Percentiles rank a stretch among this genome's conserved stretches.
Conservation (phyloP, 1,140 invertebrate genomes). For the Thalassaphorura encarpata region DNA sequence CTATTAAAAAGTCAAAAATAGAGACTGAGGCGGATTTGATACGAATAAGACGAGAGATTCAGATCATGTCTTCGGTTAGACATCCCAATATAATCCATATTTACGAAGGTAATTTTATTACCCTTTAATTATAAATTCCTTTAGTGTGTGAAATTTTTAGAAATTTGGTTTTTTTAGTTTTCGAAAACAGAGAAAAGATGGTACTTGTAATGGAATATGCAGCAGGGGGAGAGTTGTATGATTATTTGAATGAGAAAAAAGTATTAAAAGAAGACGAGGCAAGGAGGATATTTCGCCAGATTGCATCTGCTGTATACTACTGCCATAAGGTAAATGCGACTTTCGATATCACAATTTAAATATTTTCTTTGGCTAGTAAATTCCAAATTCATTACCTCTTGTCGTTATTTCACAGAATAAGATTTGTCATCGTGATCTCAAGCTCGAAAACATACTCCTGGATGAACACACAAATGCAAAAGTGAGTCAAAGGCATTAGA, state of each 20-base stretch:
- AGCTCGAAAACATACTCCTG: conserved; percentile 96
- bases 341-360: background rate
- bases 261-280: conserved; percentile 85
- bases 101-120: conserved; percentile 70
- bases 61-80: conserved; percentile 96
- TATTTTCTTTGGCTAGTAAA: background rate
- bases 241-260: conserved; percentile 86
- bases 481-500: conserved; percentile 44
- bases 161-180: conserved; percentile 57
- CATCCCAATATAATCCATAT: conserved; percentile 99
- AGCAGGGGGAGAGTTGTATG: conserved; percentile 94
- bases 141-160: background rate
- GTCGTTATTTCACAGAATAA: conserved; percentile 66
- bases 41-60: conserved; percentile 89
- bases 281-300: conserved; percentile 90
- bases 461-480: conserved; percentile 94
- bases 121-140: background rate
- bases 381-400: background rate
- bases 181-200: conserved; percentile 98
- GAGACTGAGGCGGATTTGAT: conserved; percentile 94
- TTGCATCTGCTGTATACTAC: conserved; percentile 94
- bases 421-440: conserved; percentile 95
- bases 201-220: conserved; percentile 99
- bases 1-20: conserved; percentile 98
- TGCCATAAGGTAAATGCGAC: conserved; percentile 82